A percentile compares a stretch with the other conserved stretches of the same genome.
Conservation (phyloP, 1,140 invertebrate genomes). For the Drosophila sp. region DNA sequence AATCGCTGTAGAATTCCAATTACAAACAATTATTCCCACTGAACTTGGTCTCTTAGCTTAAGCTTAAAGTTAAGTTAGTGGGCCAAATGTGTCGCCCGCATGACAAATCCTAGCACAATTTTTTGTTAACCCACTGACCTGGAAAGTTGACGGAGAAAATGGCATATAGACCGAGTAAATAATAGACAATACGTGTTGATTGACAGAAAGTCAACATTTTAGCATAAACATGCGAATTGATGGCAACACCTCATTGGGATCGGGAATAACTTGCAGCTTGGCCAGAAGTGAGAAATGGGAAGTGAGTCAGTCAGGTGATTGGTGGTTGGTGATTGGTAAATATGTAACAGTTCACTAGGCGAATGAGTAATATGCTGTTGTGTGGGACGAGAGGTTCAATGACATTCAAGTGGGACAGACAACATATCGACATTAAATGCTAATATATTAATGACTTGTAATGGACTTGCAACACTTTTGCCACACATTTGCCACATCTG, state of each 20-base stretch:
- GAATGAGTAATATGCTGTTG: constrained; percentile 48
- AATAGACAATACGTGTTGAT: constrained; percentile 9
- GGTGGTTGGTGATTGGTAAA: constrained; percentile 26
- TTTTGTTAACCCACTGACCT: constrained; percentile 67
- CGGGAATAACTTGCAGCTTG: constrained; percentile 14
- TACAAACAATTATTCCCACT: constrained; percentile 69
- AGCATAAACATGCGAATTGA: constrained; percentile 70
- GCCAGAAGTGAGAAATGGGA: constrained; percentile 26
- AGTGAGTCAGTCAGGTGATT: constrained; percentile 17
- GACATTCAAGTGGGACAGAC: constrained; percentile 61
- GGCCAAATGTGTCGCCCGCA: constrained; percentile 7
- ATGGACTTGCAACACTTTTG: constrained; percentile 59
- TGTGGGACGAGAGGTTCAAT: constrained; percentile 45
- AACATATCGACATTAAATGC: constrained; percentile 54
- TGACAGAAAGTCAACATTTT: constrained; percentile 49
- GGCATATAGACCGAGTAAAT: background rate
- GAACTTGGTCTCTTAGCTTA: constrained; percentile 61
- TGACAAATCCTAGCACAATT: constrained; percentile 12
- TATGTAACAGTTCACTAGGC: constrained; percentile 47
- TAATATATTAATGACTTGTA: constrained; percentile 76
- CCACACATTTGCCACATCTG: constrained; percentile 26
- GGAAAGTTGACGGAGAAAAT: constrained; percentile 63
- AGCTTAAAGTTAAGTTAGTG: constrained; percentile 65
- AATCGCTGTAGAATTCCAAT: constrained; percentile 74
- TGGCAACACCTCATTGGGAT: constrained; percentile 12